phyloP scores from a whole-genome alignment of 2,113 vertebrate genomes.

The Glareola pratincola region DNA sequence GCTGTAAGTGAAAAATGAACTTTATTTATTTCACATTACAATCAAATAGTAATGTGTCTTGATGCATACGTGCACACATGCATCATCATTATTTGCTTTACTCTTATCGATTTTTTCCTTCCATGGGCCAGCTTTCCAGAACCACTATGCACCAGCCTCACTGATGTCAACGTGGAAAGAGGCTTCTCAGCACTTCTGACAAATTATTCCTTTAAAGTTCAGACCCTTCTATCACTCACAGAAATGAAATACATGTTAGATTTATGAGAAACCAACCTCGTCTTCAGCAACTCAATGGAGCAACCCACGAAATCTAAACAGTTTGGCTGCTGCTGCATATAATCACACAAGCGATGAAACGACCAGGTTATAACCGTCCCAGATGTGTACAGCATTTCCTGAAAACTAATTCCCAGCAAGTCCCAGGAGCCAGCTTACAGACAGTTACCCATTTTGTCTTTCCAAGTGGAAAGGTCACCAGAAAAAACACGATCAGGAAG shows the following conservation, averaged over 20 bases:
- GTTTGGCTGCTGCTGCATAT: background rate
- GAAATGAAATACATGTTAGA: background rate
- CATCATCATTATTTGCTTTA: conserved; percentile 36
- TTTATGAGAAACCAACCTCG: background rate
- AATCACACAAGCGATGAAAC: conserved; percentile 28
- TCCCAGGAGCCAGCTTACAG: conserved; percentile 39
- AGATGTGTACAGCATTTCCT: background rate
- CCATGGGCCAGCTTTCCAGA: background rate
- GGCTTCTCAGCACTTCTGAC: conserved; percentile 4
- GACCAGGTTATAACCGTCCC: background rate
- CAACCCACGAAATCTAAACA: background rate
- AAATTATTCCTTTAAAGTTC: background rate
- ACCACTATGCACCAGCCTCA: background rate
- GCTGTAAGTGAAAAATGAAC: conserved; percentile 40
- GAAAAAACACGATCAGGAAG: background rate
- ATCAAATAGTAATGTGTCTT: conserved; percentile 30
- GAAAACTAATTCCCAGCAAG: conserved; percentile 26
- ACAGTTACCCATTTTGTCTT: conserved; percentile 16
- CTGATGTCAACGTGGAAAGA: background rate
- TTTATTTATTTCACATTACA: conserved; percentile 50
- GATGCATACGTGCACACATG: background rate
- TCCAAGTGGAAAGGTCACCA: conserved; percentile 61
- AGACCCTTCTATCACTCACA: conserved; percentile 1
- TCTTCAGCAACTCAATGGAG: background rate
- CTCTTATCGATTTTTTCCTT: conserved; percentile 31